Percentiles rank a stretch among this genome's conserved stretches.
Conservation (phyloP, 2,797 vertebrate species). For the Eulemur coronatus region DNA sequence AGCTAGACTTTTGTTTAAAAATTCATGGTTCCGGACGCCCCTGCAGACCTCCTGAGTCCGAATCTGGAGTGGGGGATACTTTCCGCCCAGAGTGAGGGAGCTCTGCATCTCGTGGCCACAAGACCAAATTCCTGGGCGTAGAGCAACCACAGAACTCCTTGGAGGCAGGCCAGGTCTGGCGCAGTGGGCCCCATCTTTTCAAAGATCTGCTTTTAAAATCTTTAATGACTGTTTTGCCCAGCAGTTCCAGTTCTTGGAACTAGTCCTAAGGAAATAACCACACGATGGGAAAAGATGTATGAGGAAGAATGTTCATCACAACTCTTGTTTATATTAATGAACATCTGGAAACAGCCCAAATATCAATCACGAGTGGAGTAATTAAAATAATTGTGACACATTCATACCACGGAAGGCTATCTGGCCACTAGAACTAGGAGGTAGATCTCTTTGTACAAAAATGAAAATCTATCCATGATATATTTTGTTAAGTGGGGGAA, state of each 20-base stretch:
- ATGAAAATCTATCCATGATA: neutral
- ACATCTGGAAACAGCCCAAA: slow-evolving; percentile 49
- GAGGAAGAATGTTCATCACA: neutral
- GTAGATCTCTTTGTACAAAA: neutral
- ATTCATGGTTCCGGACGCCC: neutral
- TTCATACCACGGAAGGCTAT: neutral
- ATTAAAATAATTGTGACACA: slow-evolving; percentile 41
- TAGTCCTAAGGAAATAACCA: slow-evolving; percentile 50
- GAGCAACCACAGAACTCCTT: neutral
- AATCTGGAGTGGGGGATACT: neutral
- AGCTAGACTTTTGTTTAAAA: slow-evolving; percentile 9
- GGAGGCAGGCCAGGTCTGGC: neutral
- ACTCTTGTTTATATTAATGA: slow-evolving; percentile 48
- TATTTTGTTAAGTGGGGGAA: neutral
- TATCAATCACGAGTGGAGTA: neutral
- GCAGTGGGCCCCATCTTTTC: neutral
- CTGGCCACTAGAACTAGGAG: neutral
- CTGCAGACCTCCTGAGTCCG: neutral
- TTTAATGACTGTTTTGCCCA: slow-evolving; percentile 29
- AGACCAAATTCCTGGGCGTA: slow-evolving; percentile 3
- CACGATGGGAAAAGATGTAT: slow-evolving; percentile 18
- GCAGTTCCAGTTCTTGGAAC: slow-evolving; percentile 54
- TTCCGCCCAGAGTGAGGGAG: neutral
- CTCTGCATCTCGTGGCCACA: neutral
- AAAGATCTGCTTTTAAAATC: slow-evolving; percentile 50